Evolutionary conservation across 2,888 invertebrate genomes (phyloP).

Genomic region (Ectobius pallidus): DNA sequence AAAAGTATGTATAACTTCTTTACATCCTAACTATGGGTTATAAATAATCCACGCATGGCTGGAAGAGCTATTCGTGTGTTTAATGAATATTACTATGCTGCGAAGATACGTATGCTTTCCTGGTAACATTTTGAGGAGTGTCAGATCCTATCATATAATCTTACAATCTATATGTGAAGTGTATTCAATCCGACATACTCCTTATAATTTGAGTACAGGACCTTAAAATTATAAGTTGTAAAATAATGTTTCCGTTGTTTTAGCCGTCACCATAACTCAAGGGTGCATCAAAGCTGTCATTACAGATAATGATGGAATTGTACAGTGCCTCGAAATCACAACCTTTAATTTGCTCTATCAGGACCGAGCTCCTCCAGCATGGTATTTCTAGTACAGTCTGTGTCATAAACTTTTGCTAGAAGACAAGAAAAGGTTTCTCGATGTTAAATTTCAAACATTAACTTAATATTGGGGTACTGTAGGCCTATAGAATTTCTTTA

Average conservation of each 20-base stretch:
- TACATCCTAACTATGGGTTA: slow-evolving; percentile 19
- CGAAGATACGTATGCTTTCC: background rate
- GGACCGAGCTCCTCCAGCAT: background rate
- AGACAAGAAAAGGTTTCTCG: no score
- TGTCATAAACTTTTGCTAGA: no score
- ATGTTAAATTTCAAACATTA: no score
- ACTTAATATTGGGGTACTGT: no score
- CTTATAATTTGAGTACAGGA: slow-evolving; percentile 24
- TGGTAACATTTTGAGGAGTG: slow-evolving; percentile 12
- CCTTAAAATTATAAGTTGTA: slow-evolving; percentile 32
- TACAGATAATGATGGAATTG: slow-evolving; percentile 42
- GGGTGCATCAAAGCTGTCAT: slow-evolving; percentile 34
- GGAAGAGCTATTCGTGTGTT: background rate
- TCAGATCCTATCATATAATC: slow-evolving; percentile 23
- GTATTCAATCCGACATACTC: slow-evolving; percentile 35
- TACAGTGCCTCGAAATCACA: slow-evolving; percentile 35
- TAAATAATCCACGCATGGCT: slow-evolving; percentile 12
- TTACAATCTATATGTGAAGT: slow-evolving; percentile 29
- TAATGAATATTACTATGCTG: slow-evolving; percentile 19
- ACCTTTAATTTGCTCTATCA: slow-evolving; percentile 39
- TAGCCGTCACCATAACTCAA: slow-evolving; percentile 35
- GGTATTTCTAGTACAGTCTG: no score
- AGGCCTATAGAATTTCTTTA: no score
- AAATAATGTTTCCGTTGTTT: slow-evolving; percentile 33
- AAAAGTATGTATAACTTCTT: slow-evolving; percentile 25